Base-by-base conservation (phyloP, 2,888 invertebrate species). In the Chrysolina haemoptera region DNA sequence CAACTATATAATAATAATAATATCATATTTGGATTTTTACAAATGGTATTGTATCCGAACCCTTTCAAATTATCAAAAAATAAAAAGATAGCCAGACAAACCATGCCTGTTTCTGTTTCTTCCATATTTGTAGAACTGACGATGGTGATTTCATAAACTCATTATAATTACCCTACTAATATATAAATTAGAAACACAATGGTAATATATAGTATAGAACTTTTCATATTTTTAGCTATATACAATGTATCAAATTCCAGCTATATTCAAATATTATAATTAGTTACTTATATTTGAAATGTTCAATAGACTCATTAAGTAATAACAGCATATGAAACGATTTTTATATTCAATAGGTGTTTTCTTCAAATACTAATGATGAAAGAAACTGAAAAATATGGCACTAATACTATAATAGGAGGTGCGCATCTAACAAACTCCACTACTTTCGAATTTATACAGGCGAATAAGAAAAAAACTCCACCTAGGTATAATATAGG, bases 161-260 rank as follows among this genome's bases (percentile, higher is more conserved):
- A 59, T 27, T n/a, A 22, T 59, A 27, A 27, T 9, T 59, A 59
- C 12, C 27, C 59, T 62, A 70, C 43, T 66, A 71, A 55, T 66
- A 66, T 66, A 67, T 18, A 71, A 71, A 71, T 40, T 20, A 46
- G 18, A 68, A 63, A 69, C 55, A 66, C 41, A 76, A 72, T 75
- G 71, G 67, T 78, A 75, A 74, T 74, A 72, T 73, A 72, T 73
- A 78, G 79, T 80, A 78, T 81, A 82, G 79, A 81, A 76, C 79
- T 79, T 79, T 79, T 80, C 80, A 80, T 80, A 79, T 78, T 80
- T 83, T 85, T 84, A 86, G 84, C 84, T 87, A 87, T 87, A 82
- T 87, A 87, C 86, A 87, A 83, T 81, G 84, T 86, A 86, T 85
- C 84, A 86, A 86, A 86, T 84, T 82, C 81, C 81, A 84, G 82